These are phyloP conservation scores for Dione vanillae DNA, from an alignment of 2,888 invertebrate species.

Conservation along the genomic window DNA sequence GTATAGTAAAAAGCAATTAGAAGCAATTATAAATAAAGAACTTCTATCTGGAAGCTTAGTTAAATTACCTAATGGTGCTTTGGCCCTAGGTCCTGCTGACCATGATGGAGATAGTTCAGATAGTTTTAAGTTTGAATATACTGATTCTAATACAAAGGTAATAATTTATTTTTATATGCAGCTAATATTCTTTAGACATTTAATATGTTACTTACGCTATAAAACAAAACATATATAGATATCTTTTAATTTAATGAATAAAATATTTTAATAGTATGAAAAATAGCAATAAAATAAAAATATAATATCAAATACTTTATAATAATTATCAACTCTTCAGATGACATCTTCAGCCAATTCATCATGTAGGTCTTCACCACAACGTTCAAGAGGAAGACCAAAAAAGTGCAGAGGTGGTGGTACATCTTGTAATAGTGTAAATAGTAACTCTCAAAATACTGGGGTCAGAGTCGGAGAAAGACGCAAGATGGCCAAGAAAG, in stretches of 20 bases:
- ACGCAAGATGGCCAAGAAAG: constrained; percentile 91
- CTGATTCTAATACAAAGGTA: constrained; percentile 77
- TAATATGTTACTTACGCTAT: no score
- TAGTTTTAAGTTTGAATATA: constrained; percentile 78
- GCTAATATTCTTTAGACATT: neutral
- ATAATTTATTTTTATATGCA: neutral
- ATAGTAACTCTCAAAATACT: constrained; percentile 63
- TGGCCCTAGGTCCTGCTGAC: constrained; percentile 86
- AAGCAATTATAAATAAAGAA: constrained; percentile 88
- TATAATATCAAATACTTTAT: no score
- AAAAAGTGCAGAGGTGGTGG: constrained; percentile 66
- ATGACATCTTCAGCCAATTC: constrained; percentile 82
- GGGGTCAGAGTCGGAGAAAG: constrained; percentile 84
- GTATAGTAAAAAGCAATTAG: constrained; percentile 86
- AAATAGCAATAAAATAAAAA: no score
- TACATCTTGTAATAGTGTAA: constrained; percentile 59
- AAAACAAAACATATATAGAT: no score
- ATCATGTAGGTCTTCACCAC: constrained; percentile 78
- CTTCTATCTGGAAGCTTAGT: constrained; percentile 87
- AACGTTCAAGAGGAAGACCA: constrained; percentile 75
- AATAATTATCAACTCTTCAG: constrained; percentile 54
- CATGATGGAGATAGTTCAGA: constrained; percentile 84
- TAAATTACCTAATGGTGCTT: constrained; percentile 87
- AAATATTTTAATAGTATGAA: no score
- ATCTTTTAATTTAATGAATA: no score